Evolutionary conservation across 2,888 invertebrate species (phyloP).

Genomic region (Mesochorus sp.): DNA sequence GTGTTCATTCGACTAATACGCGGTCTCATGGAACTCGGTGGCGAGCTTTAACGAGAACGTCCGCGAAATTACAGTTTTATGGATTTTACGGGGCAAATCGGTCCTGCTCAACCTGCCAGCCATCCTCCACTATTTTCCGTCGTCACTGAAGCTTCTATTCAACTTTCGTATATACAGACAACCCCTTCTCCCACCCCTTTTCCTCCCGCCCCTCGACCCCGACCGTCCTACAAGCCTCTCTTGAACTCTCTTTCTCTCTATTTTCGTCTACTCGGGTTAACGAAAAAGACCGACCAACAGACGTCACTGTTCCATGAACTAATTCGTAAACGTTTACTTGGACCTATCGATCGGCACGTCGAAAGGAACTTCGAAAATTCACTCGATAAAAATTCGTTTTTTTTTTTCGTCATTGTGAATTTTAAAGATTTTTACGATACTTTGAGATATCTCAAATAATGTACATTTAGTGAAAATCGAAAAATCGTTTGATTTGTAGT

Average conservation of each 20-base stretch:
- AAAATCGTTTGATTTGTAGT: no score
- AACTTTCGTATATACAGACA: neutral
- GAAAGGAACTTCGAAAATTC: neutral
- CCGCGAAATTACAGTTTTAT: slow-evolving; percentile 61
- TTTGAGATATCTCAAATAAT: no score
- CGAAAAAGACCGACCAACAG: slow-evolving; percentile 39
- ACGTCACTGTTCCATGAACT: slow-evolving; percentile 48
- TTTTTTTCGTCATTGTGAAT: no score
- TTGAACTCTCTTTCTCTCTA: slow-evolving; percentile 44
- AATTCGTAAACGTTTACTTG: slow-evolving; percentile 46
- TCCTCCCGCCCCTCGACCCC: neutral
- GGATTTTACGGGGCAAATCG: slow-evolving; percentile 56
- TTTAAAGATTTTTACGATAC: no score
- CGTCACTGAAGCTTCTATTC: neutral
- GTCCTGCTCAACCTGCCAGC: slow-evolving; percentile 44
- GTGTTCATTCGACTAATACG: slow-evolving; percentile 26
- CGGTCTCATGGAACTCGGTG: slow-evolving; percentile 32
- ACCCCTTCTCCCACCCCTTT: neutral
- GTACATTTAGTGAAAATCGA: no score
- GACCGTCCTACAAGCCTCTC: slow-evolving; percentile 21
- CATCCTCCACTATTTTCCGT: slow-evolving; percentile 16
- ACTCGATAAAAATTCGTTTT: neutral
- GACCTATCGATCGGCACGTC: slow-evolving; percentile 42
- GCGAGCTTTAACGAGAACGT: slow-evolving; percentile 54
- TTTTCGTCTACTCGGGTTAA: slow-evolving; percentile 27